phyloP scores from a whole-genome alignment of 2,888 invertebrate genomes.

The Eupithecia centaureata region DNA sequence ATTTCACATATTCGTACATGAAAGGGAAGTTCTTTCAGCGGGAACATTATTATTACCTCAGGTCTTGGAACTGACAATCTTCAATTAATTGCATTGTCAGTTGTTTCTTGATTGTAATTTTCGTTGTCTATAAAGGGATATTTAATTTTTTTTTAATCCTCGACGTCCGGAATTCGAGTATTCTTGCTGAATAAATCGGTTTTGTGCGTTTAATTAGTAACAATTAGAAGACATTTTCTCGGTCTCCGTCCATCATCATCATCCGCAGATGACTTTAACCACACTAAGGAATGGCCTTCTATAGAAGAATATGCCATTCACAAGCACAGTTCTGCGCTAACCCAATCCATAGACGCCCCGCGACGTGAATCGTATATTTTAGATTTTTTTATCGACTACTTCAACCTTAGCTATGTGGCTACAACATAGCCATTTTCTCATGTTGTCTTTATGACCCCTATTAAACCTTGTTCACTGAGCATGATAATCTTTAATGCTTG shows the following conservation, averaged over 20 bases:
- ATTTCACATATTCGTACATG: constrained; percentile 8
- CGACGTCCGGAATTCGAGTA: no score
- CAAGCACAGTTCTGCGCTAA: neutral
- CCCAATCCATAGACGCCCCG: neutral
- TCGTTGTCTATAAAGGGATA: no score
- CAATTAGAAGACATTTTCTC: neutral
- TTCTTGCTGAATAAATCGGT: neutral
- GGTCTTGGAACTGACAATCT: neutral
- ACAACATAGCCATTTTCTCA: neutral
- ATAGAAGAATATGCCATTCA: neutral
- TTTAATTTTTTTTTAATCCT: no score
- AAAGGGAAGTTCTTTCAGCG: neutral
- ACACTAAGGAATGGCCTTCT: neutral
- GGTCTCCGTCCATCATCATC: neutral
- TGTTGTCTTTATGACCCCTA: neutral
- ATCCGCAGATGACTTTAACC: neutral
- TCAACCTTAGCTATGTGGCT: neutral
- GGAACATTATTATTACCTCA: neutral
- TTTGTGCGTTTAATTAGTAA: neutral
- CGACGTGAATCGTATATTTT: neutral
- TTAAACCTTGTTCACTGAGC: neutral
- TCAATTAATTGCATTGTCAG: neutral
- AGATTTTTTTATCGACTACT: neutral
- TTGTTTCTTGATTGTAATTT: no score
- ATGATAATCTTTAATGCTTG: neutral